Evolutionary conservation across 2,113 vertebrate genomes (phyloP), one percentile per base, ranked within the genome.

Genomic region (Pollimyrus isidori): DNA sequence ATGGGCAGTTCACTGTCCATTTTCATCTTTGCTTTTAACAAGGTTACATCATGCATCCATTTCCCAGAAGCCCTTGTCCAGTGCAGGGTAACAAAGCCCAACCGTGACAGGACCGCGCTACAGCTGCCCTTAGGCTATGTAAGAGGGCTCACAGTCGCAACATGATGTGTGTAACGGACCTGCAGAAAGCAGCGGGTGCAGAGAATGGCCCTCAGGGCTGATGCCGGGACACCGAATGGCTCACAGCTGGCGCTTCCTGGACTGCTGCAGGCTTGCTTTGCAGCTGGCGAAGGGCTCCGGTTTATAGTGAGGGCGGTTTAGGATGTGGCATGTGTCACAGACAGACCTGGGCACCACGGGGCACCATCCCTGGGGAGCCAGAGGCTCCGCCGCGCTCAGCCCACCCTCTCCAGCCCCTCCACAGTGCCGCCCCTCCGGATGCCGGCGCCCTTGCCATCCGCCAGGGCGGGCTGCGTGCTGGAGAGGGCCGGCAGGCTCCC

Each of bases 401-500:
- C 95, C 89, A 96, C 91, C 21, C 48, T 23, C 90, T 93, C 95
- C 0, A 97, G 90, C 56, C 90, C 89, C 39, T 95, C 94, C 90
- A 96, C 90, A 96, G 42, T 96, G 90, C 35, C 96, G 95, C 0
- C 94, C 96, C 76, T 94, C 94, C 11, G 95, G 95, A 30, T 93
- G 95, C 91, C 95, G 92, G 58, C 95, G 95, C 1, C 96, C 96
- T 11, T 93, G 93, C 49, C 95, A 94, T 80, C 62, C 62, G 13
- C 62, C 1, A 69, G n/a, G 3, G 3, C 52, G 93, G 94, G 91
- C 93, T 95, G 91, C 96, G 26, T 13, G 62, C n/a, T 26, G 62
- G 97, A 96, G 87, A 95, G 96, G 3, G 97, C 94, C 83, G 96
- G 1, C 4, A 96, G 95, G 0, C 92, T 93, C 89, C 93, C 92